A percentile compares a stretch with the other conserved stretches of the same genome.
phyloP scores from a whole-genome alignment of 2,113 vertebrate species.

The Sturnus vulgaris region DNA sequence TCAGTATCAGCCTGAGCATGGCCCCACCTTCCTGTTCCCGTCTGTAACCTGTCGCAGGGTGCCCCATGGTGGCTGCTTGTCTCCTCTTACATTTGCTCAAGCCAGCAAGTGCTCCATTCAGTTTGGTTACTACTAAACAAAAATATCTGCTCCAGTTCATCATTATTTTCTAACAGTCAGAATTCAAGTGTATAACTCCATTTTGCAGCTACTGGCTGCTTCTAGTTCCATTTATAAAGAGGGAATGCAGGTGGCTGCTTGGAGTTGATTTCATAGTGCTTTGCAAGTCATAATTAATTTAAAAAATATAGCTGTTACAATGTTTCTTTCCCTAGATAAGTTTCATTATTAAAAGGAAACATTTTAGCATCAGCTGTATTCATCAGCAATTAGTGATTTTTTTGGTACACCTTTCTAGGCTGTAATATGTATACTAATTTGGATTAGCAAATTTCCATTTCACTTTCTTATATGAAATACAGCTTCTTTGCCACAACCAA shows the following conservation, averaged over 20 bases:
- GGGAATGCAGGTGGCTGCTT: background rate
- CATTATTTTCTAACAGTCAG: background rate
- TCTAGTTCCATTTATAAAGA: background rate
- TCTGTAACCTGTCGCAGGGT: constrained; percentile 21
- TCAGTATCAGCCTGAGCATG: background rate
- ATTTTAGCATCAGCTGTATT: background rate
- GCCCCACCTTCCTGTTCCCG: rapidly evolving
- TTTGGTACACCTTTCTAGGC: background rate
- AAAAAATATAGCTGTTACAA: background rate
- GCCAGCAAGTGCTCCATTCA: background rate
- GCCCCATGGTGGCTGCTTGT: constrained; percentile 52
- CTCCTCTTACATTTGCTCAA: background rate
- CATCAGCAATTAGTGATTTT: background rate
- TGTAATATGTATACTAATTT: background rate
- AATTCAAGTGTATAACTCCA: background rate
- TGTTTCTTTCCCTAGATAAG: background rate
- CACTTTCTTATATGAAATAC: background rate
- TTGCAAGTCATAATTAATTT: background rate
- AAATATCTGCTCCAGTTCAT: background rate
- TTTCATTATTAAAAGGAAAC: background rate
- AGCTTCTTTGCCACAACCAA: background rate
- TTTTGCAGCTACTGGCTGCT: background rate
- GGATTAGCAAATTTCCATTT: background rate
- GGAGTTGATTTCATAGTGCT: background rate
- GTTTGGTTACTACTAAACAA: background rate